Evolutionary conservation across 2,113 vertebrate species (phyloP).

Genomic region (Spea multiplicata): DNA sequence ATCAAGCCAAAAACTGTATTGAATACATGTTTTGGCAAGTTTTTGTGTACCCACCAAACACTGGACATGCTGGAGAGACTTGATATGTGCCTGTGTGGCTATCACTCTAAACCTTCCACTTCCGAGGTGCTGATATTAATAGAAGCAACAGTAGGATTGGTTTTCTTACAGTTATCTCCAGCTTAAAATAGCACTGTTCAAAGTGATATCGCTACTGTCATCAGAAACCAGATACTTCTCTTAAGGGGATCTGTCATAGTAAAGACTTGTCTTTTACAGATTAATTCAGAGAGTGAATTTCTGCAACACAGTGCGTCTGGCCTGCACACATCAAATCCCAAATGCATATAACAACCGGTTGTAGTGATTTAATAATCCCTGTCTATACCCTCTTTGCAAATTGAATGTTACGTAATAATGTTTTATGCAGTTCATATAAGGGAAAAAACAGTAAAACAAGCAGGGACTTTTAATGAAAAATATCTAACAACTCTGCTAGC

Average conservation of each 20-base stretch:
- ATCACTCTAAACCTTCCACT: slow-evolving; percentile 11
- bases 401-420: slow-evolving; percentile 35
- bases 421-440: neutral
- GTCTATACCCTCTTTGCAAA: slow-evolving; percentile 30
- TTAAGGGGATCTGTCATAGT: slow-evolving; percentile 35
- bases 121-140: slow-evolving; percentile 41
- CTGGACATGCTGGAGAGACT: neutral
- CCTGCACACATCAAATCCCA: slow-evolving; percentile 42
- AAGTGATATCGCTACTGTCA: slow-evolving; percentile 39
- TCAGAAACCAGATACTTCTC: slow-evolving; percentile 35
- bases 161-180: slow-evolving; percentile 38
- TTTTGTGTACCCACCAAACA: neutral
- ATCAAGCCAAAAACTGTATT: neutral
- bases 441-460: neutral
- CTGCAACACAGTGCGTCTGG: slow-evolving; percentile 1
- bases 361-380: slow-evolving; percentile 38
- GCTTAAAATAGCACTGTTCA: slow-evolving; percentile 41
- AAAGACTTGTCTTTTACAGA: slow-evolving; percentile 33
- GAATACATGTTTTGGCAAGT: neutral
- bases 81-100: neutral
- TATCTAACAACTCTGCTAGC: no score
- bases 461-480: no score
- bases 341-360: slow-evolving; percentile 34
- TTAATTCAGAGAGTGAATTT: slow-evolving; percentile 41
- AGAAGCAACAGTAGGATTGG: slow-evolving; percentile 29